Evolutionary conservation across 1,140 invertebrate genomes (phyloP).

Genomic region (Drosophila setifemur): DNA sequence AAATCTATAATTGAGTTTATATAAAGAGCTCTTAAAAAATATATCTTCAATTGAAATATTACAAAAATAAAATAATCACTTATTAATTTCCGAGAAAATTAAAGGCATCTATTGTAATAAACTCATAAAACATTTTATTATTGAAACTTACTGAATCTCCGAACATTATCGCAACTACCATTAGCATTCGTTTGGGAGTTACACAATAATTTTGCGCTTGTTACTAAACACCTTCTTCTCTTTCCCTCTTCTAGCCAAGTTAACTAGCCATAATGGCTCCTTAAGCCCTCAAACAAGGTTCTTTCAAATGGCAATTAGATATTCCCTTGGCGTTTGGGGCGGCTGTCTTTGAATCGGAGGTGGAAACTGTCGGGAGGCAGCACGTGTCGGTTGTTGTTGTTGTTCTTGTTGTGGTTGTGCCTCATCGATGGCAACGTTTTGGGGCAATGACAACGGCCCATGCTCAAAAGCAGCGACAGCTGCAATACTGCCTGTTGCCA

Average conservation of each 20-base stretch:
- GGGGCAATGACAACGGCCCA: slow-evolving; percentile 26
- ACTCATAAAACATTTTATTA: no score
- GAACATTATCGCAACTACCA: background rate
- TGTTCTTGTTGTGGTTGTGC: background rate
- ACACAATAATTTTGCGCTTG: background rate
- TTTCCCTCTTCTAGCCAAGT: background rate
- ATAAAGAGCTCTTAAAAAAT: no score
- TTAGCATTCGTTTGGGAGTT: background rate
- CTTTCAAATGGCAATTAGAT: slow-evolving; percentile 60
- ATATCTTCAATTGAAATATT: no score
- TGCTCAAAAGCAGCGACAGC: slow-evolving; percentile 44
- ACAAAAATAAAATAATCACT: no score
- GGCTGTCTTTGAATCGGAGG: slow-evolving; percentile 49
- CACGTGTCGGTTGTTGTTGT: slow-evolving; percentile 49
- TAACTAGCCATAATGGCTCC: slow-evolving; percentile 8
- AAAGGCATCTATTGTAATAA: no score
- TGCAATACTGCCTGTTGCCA: slow-evolving; percentile 55
- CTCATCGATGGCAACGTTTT: slow-evolving; percentile 27
- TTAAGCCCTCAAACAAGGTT: background rate
- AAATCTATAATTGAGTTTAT: no score
- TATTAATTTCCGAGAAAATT: no score
- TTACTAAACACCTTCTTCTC: background rate
- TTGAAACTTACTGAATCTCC: background rate
- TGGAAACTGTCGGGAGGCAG: slow-evolving; percentile 9
- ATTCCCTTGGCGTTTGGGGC: slow-evolving; percentile 64